Percentiles rank a stretch among this genome's conserved stretches.
Conservation (phyloP, 2,888 invertebrate species). For the Leucoma salicis region DNA sequence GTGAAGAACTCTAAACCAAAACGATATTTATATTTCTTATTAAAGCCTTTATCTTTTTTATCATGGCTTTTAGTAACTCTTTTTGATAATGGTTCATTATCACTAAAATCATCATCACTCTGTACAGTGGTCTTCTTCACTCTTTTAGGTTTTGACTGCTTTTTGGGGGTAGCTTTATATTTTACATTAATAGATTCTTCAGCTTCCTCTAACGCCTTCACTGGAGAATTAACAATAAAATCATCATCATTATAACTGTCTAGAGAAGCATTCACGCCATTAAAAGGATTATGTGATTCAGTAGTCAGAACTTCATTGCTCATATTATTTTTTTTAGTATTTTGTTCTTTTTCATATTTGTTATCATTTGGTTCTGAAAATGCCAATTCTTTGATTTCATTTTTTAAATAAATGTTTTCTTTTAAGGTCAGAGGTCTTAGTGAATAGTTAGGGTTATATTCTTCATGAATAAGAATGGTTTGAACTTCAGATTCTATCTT, state of each 20-base stretch:
- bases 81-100: constrained; percentile 40
- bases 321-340: constrained; percentile 3
- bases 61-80: constrained; percentile 5
- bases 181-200: constrained; percentile 1
- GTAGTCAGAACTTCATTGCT: background rate
- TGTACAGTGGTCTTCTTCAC: constrained; percentile 9
- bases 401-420: no score
- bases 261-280: constrained; percentile 4
- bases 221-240: constrained; percentile 11
- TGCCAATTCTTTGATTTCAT: no score
- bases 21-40: constrained; percentile 17
- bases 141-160: constrained; percentile 17
- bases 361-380: no score
- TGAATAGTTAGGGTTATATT: no score
- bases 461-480: background rate
- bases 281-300: constrained; percentile 3
- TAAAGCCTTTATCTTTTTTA: background rate
- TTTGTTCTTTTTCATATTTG: constrained; percentile 1
- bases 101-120: constrained; percentile 27
- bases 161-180: constrained; percentile 8
- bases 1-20: constrained; percentile 33
- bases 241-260: constrained; percentile 9
- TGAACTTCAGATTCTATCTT: constrained; percentile 17
- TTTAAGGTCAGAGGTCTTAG: no score
- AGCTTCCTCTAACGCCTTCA: background rate